phyloP scores from a whole-genome alignment of 2,113 vertebrate species.

The Tyto alba region DNA sequence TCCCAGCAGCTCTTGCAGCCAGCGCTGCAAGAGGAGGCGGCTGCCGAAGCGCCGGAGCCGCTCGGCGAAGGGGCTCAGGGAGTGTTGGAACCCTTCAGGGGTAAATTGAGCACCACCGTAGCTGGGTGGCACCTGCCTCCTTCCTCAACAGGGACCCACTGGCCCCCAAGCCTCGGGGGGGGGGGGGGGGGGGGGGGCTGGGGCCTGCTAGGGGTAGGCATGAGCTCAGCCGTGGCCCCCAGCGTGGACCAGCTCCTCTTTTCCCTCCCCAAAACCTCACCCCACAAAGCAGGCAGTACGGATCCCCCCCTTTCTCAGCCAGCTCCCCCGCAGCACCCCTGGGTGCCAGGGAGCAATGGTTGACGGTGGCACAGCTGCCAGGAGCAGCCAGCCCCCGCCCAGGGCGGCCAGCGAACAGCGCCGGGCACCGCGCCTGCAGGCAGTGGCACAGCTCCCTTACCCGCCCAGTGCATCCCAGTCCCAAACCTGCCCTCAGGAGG shows the following conservation, averaged over 20 bases:
- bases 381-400: not conserved
- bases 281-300: not conserved
- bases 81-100: not conserved
- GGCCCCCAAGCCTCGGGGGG: not conserved
- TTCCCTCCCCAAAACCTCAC: not conserved
- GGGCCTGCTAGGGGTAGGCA: not conserved
- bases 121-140: accelerated
- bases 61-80: not conserved
- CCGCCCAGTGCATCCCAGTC: not conserved
- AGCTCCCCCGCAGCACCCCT: not conserved
- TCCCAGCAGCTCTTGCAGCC: constrained; percentile 26
- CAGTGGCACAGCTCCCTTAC: not conserved
- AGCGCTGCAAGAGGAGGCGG: not conserved
- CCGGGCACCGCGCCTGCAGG: not conserved
- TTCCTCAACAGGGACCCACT: accelerated
- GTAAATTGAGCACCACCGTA: not conserved
- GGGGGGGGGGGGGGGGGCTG: too few relatives aligned
- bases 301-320: not conserved
- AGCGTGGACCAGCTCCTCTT: not conserved
- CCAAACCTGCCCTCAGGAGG: not conserved
- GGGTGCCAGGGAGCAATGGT: not conserved
- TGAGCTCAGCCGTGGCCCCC: not conserved
- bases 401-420: not conserved
- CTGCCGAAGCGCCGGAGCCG: not conserved
- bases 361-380: not conserved